Conservation (phyloP, 2,888 invertebrate species). For the Rhagophthalmus giganteus region DNA sequence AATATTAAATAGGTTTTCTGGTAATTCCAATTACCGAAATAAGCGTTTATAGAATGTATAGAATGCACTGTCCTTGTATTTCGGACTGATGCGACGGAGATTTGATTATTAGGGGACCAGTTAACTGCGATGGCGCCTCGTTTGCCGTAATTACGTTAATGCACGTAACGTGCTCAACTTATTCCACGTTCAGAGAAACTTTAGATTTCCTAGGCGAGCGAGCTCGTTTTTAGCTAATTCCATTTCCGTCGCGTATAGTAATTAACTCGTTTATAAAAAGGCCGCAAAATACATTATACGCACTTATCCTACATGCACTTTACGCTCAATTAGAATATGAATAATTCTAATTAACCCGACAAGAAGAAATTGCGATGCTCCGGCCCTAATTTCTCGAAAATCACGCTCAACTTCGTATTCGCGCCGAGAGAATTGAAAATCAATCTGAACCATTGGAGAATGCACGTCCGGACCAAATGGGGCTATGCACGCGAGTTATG, state of each 20-base stretch:
- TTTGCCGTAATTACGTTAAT: conserved; percentile 36
- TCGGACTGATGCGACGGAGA: conserved; percentile 24
- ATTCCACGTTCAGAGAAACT: conserved; percentile 27
- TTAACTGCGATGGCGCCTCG: conserved; percentile 34
- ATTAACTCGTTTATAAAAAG: conserved; percentile 18
- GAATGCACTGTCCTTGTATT: too few species aligned
- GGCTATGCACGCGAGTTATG: conserved; percentile 47
- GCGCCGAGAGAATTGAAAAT: conserved; percentile 49
- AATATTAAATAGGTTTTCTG: too few species aligned
- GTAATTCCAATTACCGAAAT: too few species aligned
- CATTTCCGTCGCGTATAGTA: conserved; percentile 16
- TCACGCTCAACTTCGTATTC: conserved; percentile 5
- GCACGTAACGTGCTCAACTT: conserved; percentile 36
- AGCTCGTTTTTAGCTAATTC: conserved; percentile 23
- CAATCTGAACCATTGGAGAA: conserved; percentile 44
- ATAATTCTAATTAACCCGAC: too few species aligned
- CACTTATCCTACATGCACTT: too few species aligned
- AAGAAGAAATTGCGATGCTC: too few species aligned
- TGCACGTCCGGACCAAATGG: conserved; percentile 40
- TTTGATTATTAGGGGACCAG: conserved; percentile 33
- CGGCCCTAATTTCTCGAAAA: not conserved
- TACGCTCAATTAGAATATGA: too few species aligned
- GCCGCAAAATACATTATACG: too few species aligned
- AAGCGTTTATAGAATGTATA: too few species aligned
- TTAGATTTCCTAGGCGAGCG: conserved; percentile 21